Percentiles rank a stretch among this genome's conserved stretches.
Evolutionary conservation across 2,797 vertebrate genomes (phyloP).

Genomic region (Pseudochaenichthys georgianus): DNA sequence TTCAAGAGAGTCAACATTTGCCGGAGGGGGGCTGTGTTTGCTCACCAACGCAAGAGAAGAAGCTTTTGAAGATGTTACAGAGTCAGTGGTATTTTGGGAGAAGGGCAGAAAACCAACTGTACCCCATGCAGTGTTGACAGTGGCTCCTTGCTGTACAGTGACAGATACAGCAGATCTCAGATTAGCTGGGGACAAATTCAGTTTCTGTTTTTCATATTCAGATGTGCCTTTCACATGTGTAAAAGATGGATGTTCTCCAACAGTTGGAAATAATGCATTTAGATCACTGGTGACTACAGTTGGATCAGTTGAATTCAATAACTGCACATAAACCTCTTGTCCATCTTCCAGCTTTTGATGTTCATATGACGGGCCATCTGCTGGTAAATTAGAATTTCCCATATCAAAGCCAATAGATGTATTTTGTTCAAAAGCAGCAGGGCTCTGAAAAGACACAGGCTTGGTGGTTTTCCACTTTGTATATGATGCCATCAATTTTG

Average conservation of each 20-base stretch:
- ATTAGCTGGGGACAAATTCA: slow-evolving; percentile 44
- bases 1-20: slow-evolving; percentile 28
- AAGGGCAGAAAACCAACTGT: slow-evolving; percentile 24
- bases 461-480: slow-evolving; percentile 66
- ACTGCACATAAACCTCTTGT: slow-evolving; percentile 43
- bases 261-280: slow-evolving; percentile 44
- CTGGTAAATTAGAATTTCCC: slow-evolving; percentile 54
- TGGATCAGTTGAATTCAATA: slow-evolving; percentile 48
- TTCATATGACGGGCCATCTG: slow-evolving; percentile 57
- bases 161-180: slow-evolving; percentile 41
- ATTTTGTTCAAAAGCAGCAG: slow-evolving; percentile 58
- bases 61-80: slow-evolving; percentile 41
- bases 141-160: slow-evolving; percentile 13
- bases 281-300: slow-evolving; percentile 25
- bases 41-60: slow-evolving; percentile 9
- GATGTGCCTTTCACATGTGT: slow-evolving; percentile 34
- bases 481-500: slow-evolving; percentile 62
- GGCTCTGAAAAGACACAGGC: slow-evolving; percentile 50
- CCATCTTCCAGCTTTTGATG: slow-evolving; percentile 45
- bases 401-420: slow-evolving; percentile 57
- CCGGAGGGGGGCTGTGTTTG: slow-evolving; percentile 7
- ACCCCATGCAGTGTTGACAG: slow-evolving; percentile 33
- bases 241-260: slow-evolving; percentile 42
- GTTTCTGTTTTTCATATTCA: slow-evolving; percentile 32
- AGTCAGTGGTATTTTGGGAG: slow-evolving; percentile 43